Evolutionary conservation across 1,140 invertebrate genomes (phyloP), one percentile per base, ranked within the genome.

Genomic region (Caligus rogercresseyi): DNA sequence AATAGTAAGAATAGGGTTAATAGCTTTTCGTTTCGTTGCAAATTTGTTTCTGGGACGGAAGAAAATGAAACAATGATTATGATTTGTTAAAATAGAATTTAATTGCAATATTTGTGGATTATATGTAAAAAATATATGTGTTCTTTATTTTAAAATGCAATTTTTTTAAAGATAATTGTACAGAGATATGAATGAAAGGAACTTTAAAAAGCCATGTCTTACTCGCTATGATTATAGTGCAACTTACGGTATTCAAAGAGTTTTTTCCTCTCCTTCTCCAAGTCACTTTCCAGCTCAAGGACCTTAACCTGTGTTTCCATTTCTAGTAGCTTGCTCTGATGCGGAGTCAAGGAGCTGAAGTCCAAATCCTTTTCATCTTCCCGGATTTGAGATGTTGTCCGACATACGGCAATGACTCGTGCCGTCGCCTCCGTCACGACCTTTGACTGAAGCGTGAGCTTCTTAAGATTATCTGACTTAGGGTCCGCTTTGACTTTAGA

Each of bases 241-340:
- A 89, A 82, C 71, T 86, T 85, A 60, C 95, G 77, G 24, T 98
- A 77, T 60, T 88, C 83, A 14, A 89, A 79, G 59, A 98, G 76
- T 66, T 79, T 78, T 54, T 82, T 76, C 67, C 94, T 78, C 75
- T 97, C 91, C 67, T 84, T 85, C 69, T 90, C 85, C 54, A 99
- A 74, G 66, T 85, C 81, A 65, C 84, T 85, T 72, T 98, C 93
- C 54, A 96, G 76, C 77, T 98, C 89, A 54, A 98, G 76, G 54
- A 96, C 84, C 68, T 84, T 81, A 16, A 92, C 87, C 73, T 92
- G 89, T 57, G 87, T 83, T 72, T 98, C 92, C 87, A 97, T 95
- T 78, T 97, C 93, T 67, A 90, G 75, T 54, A 85, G 81, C 72
- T 98, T 95, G 0, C 93, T 87, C 73, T 95, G 88, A 71, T 96